Base-by-base conservation (phyloP, 2,888 invertebrate species). In the Lasioglossum marginatum region DNA sequence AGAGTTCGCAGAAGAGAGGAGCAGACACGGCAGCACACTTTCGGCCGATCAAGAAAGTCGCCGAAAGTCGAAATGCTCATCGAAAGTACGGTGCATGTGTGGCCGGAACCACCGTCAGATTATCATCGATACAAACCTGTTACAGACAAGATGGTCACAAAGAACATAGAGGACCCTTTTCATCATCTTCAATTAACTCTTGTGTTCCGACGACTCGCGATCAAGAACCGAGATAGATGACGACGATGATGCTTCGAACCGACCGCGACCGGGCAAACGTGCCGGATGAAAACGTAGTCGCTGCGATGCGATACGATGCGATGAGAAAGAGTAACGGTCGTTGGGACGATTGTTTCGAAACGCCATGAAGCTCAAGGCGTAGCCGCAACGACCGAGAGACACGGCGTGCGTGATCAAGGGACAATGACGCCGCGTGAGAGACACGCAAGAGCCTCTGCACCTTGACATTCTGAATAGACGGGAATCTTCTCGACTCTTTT, bases 281-380 rank as follows among this genome's bases (percentile, higher is more conserved):
- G 63, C 31, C 63, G 31, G 63, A 63, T 31, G 63, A 63, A 57
- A 63, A 63, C 63, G 63, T 19, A 63, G 63, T 8, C 63, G 68
- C 0, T 68, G n/a, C 57, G 57, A n/a, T 4, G 57, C 57, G 66
- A 66, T 19, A 66, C 70, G 70, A 40, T 0, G 37, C 70, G 70
- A 70, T 82, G 89, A 75, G 86, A 88, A 87, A 87, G 86, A 79
- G 78, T 87, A 90, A 90, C 90, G 90, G 90, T 87, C 60, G 84
- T 31, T 48, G n/a, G 57, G 82, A 14, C 34, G 81, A 90, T 91
- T 82, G 83, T 89, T 80, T 89, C 87, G 87, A 90, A 86, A 88
- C 48, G 68, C 63, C 63, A 79, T 82, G 81, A 90, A 88, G 87
- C 89, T 90, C 83, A 87, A 89, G 87, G 83, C 85, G 81, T 83